Evolutionary conservation across 2,888 invertebrate genomes (phyloP).

Genomic region (Drosophila affinis): DNA sequence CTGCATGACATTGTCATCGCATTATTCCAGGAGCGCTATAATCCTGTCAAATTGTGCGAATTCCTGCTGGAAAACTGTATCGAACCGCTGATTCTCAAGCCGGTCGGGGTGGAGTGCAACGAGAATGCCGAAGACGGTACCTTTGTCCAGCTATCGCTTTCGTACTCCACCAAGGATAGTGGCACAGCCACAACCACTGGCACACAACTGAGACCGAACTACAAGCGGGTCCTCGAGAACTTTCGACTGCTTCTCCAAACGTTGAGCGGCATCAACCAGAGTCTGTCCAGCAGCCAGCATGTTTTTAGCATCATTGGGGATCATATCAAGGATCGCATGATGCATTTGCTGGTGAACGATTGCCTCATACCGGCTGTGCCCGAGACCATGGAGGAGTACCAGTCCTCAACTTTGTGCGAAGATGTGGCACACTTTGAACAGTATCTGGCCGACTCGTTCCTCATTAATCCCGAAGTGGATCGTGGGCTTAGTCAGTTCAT

Average conservation of each 20-base stretch:
- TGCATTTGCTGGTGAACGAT: conserved; percentile 88
- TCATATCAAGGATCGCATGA: conserved; percentile 86
- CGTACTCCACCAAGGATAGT: conserved; percentile 79
- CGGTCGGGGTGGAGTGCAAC: conserved; percentile 80
- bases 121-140: conserved; percentile 65
- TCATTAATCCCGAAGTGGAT: conserved; percentile 85
- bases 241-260: conserved; percentile 76
- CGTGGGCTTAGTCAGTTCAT: conserved; percentile 88
- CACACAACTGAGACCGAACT: conserved; percentile 78
- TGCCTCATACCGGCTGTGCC: conserved; percentile 92
- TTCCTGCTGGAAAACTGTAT: conserved; percentile 82
- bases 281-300: conserved; percentile 71
- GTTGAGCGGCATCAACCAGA: conserved; percentile 79
- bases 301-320: conserved; percentile 85
- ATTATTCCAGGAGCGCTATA: conserved; percentile 82
- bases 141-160: conserved; percentile 76
- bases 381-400: conserved; percentile 88
- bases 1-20: conserved; percentile 81
- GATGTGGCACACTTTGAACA: conserved; percentile 88
- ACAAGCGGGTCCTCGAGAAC: conserved; percentile 80
- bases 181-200: conserved; percentile 26
- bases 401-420: conserved; percentile 87
- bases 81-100: conserved; percentile 81
- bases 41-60: conserved; percentile 80
- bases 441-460: conserved; percentile 86